Evolutionary conservation across 2,888 invertebrate species (phyloP).

Genomic region (Venustoraphidia nigricollis): DNA sequence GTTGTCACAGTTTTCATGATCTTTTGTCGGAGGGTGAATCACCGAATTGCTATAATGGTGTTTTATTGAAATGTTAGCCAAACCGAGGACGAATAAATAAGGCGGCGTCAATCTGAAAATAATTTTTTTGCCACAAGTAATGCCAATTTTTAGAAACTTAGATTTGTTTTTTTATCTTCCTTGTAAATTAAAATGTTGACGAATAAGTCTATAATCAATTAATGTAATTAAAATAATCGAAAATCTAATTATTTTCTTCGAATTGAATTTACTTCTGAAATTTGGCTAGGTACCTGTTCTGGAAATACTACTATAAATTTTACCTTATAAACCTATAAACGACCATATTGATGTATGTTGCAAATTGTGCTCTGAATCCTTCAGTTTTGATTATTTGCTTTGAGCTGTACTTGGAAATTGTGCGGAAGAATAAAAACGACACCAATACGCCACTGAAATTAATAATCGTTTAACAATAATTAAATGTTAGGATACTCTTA

Average conservation of each 20-base stretch:
- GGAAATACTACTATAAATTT: conserved; percentile 8
- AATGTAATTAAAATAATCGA: too few species aligned
- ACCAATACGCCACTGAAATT: conserved; percentile 40
- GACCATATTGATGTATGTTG: conserved; percentile 35
- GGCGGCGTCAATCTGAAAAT: conserved; percentile 39
- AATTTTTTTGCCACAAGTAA: not conserved
- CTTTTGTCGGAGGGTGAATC: conserved; percentile 36
- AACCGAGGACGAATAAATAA: conserved; percentile 38
- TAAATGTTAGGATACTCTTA: not conserved
- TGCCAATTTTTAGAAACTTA: too few species aligned
- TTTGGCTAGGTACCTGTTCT: not conserved
- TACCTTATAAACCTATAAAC: conserved; percentile 41
- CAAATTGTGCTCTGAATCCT: conserved; percentile 31
- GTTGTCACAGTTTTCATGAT: conserved; percentile 37
- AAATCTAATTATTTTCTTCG: too few species aligned
- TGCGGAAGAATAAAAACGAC: conserved; percentile 42
- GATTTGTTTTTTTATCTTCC: too few species aligned
- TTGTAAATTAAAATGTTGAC: too few species aligned
- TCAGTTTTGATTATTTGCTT: conserved; percentile 31
- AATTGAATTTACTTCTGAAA: not conserved
- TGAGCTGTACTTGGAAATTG: conserved; percentile 32
- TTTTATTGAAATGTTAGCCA: conserved; percentile 33
- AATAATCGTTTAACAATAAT: not conserved
- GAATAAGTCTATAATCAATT: too few species aligned
- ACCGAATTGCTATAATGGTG: conserved; percentile 29